Evolutionary conservation across 2,797 vertebrate genomes (phyloP), one percentile per base, ranked within the genome.

Genomic region (Sebastes alutus): DNA sequence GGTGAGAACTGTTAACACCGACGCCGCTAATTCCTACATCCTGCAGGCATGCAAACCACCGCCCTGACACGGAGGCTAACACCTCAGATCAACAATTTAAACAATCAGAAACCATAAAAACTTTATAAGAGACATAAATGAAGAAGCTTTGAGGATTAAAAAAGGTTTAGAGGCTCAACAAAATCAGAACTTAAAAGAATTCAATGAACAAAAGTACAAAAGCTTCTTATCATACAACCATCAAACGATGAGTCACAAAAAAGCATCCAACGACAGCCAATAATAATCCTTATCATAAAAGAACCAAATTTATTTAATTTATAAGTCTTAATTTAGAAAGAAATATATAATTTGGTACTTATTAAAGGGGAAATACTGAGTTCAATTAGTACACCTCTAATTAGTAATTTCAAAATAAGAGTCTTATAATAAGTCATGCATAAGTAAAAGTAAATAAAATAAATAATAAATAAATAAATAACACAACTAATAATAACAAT

Each of bases 1-100:
- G 18, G 77, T 12, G 52, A 30, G 13, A 73, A 76, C 66, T 46
- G 65, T 83, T 83, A 92, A 86, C 86, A 85, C 55, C 22, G 4
- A 0, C 5, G 29, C 32, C 27, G 30, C 32, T 27, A 42, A 75
- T 1, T 2, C 42, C 38, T 6, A 81, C 85, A 82, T 77, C 64
- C 63, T 27, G 60, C 27, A 61, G 81, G 68, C 65, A 86, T 49
- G 85, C 14, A 5, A 4, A 16, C 18, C 23, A 8, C 23, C 20
- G 6, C 2, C 33, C 33, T 58, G 33, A 20, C 52, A 14, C 20
- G 2, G 14, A 42, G 14, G 14, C 38, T 42, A 42, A 42, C 38
- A 42, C 38, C 0, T 42, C 38, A 23, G 8, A 6, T 16, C 10
- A 4, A 12, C 10, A 4, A 12, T 14, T 2, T 30, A 10, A 16